Percentiles rank a stretch among this genome's conserved stretches.
Evolutionary conservation across 2,113 vertebrate species (phyloP).

Genomic region (Odocoileus hemionus): DNA sequence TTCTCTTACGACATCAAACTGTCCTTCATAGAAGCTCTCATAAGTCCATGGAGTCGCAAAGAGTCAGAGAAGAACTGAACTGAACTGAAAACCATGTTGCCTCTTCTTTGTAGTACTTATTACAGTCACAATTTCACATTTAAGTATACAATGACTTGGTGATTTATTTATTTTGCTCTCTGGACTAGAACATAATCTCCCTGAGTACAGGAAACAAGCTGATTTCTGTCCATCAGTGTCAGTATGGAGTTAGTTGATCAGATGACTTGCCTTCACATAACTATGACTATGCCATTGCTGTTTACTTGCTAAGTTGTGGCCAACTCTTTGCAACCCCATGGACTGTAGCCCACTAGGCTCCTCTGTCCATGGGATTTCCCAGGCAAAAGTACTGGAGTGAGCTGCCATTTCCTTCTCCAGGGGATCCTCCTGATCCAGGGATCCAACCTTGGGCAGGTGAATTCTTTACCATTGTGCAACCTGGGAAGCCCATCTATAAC

Average conservation of each 20-base stretch:
- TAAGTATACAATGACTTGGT: neutral
- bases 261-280: neutral
- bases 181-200: neutral
- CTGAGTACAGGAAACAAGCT: neutral
- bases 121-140: neutral
- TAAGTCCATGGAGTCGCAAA: neutral
- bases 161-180: neutral
- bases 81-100: neutral
- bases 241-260: neutral
- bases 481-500: neutral
- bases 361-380: neutral
- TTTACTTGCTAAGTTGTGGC: neutral
- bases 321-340: neutral
- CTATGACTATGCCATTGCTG: neutral
- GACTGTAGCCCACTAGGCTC: neutral
- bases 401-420: neutral
- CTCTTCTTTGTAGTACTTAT: neutral
- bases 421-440: neutral
- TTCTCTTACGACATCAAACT: neutral
- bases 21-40: accelerated
- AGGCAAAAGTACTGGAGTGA: neutral
- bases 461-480: neutral
- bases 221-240: neutral
- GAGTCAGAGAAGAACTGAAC: neutral
- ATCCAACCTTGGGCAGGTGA: neutral